These are phyloP conservation scores for Drosophila orosa DNA, from an alignment of 1,140 invertebrate species.

Conservation along the genomic window DNA sequence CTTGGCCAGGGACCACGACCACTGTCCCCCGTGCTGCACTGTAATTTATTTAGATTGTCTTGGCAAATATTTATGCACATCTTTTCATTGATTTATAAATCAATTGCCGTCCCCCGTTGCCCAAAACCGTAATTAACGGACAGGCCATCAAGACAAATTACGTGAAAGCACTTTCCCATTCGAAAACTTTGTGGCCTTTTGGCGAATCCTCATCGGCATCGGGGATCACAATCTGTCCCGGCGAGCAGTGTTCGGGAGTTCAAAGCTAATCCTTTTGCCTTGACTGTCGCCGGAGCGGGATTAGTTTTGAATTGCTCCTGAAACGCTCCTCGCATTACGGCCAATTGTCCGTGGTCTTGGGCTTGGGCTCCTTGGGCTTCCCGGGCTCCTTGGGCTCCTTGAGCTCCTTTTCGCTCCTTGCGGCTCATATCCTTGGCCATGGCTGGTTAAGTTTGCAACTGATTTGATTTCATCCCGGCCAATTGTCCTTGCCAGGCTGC, in stretches of 20 bases:
- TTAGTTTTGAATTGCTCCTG: slow-evolving; percentile 41
- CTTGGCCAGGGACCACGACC: slow-evolving; percentile 1
- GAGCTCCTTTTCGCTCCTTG: neutral
- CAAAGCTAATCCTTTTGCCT: slow-evolving; percentile 30
- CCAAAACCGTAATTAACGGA: slow-evolving; percentile 60
- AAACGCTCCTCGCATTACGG: slow-evolving; percentile 31
- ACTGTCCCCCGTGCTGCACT: slow-evolving; percentile 37
- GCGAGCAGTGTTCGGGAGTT: neutral
- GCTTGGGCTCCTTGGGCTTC: neutral
- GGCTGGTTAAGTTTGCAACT: slow-evolving; percentile 51
- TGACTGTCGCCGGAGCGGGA: slow-evolving; percentile 15
- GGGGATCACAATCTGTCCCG: neutral
- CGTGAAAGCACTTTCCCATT: slow-evolving; percentile 20
- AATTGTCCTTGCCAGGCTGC: slow-evolving; percentile 27
- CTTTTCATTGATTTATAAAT: slow-evolving; percentile 78
- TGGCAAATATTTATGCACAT: slow-evolving; percentile 71
- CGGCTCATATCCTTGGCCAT: slow-evolving; percentile 34
- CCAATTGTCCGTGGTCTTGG: slow-evolving; percentile 40
- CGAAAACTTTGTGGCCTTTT: slow-evolving; percentile 10
- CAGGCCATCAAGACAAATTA: slow-evolving; percentile 39
- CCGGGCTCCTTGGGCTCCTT: too few relatives aligned
- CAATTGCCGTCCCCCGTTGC: slow-evolving; percentile 42
- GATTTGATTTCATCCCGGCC: slow-evolving; percentile 55
- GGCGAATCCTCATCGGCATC: neutral
- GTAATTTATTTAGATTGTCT: slow-evolving; percentile 80